Conservation (phyloP, 2,888 invertebrate species). For the Tyria jacobaeae region DNA sequence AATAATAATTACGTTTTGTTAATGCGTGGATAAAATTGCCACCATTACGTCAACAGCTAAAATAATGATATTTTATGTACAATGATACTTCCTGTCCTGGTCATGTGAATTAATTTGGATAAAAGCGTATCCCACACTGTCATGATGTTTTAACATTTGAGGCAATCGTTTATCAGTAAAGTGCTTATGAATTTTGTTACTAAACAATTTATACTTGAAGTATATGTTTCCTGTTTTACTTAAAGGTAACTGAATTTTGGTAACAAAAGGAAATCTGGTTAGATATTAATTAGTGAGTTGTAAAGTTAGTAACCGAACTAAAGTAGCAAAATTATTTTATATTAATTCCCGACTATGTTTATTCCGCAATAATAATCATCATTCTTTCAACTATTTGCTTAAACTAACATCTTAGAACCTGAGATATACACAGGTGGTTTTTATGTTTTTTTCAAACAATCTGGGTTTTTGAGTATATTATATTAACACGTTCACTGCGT, state of each 20-base stretch:
- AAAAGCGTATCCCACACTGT: slow-evolving; percentile 27
- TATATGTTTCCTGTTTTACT: background rate
- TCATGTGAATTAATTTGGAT: slow-evolving; percentile 36
- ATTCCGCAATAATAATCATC: too few relatives aligned
- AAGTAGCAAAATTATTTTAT: too few relatives aligned
- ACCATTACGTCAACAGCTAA: slow-evolving; percentile 34
- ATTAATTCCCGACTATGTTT: too few relatives aligned
- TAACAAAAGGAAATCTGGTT: too few relatives aligned
- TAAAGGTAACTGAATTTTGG: background rate
- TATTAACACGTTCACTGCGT: too few relatives aligned
- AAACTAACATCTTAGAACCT: too few relatives aligned
- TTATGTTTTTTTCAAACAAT: too few relatives aligned
- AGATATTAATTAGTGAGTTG: too few relatives aligned
- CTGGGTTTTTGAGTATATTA: too few relatives aligned
- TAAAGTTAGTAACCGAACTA: too few relatives aligned
- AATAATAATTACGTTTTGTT: slow-evolving; percentile 35
- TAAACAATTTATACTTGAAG: background rate
- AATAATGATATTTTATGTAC: slow-evolving; percentile 47
- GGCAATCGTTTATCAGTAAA: background rate
- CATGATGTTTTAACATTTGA: slow-evolving; percentile 11
- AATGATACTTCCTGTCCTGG: slow-evolving; percentile 44
- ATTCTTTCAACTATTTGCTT: too few relatives aligned
- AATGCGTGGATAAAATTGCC: slow-evolving; percentile 39
- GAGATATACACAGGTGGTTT: too few relatives aligned
- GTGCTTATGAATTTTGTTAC: background rate